A percentile compares a stretch with the other conserved stretches of the same genome.
Conservation (phyloP, 2,797 vertebrate genomes). For the Mus caroli region DNA sequence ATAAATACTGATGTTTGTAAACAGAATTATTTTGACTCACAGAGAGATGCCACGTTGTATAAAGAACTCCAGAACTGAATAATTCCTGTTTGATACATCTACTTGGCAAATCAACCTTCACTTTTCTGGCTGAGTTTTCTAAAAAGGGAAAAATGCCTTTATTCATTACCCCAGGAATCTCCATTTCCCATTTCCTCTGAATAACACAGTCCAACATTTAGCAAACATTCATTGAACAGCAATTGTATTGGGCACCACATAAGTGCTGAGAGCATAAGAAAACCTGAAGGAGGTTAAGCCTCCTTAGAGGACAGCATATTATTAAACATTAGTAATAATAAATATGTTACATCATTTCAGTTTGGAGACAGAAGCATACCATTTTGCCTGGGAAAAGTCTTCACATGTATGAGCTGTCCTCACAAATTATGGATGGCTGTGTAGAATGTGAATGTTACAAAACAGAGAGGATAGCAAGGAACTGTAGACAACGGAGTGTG, state of each 20-base stretch:
- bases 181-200: slow-evolving; percentile 29
- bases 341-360: slow-evolving; percentile 8
- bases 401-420: neutral
- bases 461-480: neutral
- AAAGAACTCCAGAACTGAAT: slow-evolving; percentile 43
- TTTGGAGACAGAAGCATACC: neutral
- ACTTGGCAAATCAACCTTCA: slow-evolving; percentile 66
- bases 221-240: slow-evolving; percentile 43
- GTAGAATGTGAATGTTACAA: neutral
- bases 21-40: neutral
- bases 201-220: slow-evolving; percentile 56
- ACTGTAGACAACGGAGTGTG: neutral
- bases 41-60: neutral
- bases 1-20: neutral
- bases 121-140: slow-evolving; percentile 43
- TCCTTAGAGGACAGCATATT: neutral
- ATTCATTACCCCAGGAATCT: slow-evolving; percentile 41
- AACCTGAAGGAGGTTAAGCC: slow-evolving; percentile 12
- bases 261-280: neutral
- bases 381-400: slow-evolving; percentile 43
- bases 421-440: neutral
- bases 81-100: slow-evolving; percentile 34
- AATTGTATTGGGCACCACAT: neutral
- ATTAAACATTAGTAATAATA: slow-evolving; percentile 29
- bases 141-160: slow-evolving; percentile 41